A percentile compares a stretch with the other conserved stretches of the same genome.
Evolutionary conservation across 2,797 vertebrate species (phyloP).

Genomic region (Dendrocincla fuliginosa): DNA sequence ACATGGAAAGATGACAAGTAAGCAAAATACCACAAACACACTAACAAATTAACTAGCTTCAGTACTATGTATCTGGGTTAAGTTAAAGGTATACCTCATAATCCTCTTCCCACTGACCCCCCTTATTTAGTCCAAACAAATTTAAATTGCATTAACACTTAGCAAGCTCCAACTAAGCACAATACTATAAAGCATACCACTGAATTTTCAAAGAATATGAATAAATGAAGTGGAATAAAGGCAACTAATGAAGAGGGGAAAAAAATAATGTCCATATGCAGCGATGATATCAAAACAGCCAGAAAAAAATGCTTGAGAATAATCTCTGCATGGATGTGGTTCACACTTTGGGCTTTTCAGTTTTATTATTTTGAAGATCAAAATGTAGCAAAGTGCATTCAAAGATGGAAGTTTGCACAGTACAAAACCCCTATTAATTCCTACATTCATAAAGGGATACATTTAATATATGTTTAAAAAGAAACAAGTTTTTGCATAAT

Average conservation of each 20-base stretch:
- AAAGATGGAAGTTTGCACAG: conserved; percentile 40
- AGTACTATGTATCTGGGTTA: neutral
- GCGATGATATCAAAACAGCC: conserved; percentile 67
- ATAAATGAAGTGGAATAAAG: conserved; percentile 69
- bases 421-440: neutral
- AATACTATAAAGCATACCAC: conserved; percentile 78
- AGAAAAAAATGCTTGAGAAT: conserved; percentile 73
- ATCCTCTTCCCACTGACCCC: conserved; percentile 46
- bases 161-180: conserved; percentile 83
- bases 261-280: conserved; percentile 48
- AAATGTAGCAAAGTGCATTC: conserved; percentile 51
- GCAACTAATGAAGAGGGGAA: conserved; percentile 59
- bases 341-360: conserved; percentile 35
- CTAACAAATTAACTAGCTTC: conserved; percentile 1
- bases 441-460: conserved; percentile 46
- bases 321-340: conserved; percentile 90
- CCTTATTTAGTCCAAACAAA: conserved; percentile 66
- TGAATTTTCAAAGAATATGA: conserved; percentile 72
- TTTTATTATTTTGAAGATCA: conserved; percentile 35
- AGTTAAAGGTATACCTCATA: conserved; percentile 76
- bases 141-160: conserved; percentile 73
- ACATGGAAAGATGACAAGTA: conserved; percentile 66
- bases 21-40: conserved; percentile 68
- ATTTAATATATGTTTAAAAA: conserved; percentile 34
- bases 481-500: conserved; percentile 32